A percentile compares a stretch with the other conserved stretches of the same genome.
These are phyloP conservation scores for Cacoxenus indagator DNA, from an alignment of 2,888 invertebrate species.

Conservation along the genomic window DNA sequence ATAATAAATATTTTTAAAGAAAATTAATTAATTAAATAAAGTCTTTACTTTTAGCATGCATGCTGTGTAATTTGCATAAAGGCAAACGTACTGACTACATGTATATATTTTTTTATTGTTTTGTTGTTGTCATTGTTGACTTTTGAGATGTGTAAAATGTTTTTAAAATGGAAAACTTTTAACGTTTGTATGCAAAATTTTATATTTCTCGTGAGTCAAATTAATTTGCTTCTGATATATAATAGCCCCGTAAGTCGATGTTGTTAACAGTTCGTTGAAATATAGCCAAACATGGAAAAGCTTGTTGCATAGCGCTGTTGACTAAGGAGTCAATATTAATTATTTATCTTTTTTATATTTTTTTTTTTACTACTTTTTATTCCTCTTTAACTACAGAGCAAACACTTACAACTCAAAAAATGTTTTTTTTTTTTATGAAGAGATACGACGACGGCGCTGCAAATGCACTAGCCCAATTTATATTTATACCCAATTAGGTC, in stretches of 20 bases:
- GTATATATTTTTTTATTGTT: no score
- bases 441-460: background rate
- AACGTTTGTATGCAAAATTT: no score
- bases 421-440: background rate
- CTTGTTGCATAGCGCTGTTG: no score
- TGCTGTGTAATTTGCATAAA: conserved; percentile 1
- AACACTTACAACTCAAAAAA: background rate
- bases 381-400: no score
- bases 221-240: background rate
- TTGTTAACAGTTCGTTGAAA: conserved; percentile 17
- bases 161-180: no score
- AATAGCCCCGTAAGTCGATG: background rate
- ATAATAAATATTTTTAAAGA: background rate
- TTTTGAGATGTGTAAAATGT: no score
- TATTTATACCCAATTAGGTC: background rate
- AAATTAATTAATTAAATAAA: background rate
- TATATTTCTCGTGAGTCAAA: no score
- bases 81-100: no score
- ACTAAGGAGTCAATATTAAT: no score
- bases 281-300: background rate
- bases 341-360: background rate
- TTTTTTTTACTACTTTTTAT: background rate
- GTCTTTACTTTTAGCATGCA: no score
- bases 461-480: background rate
- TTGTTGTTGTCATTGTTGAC: no score